Conservation (phyloP, 2,888 invertebrate species). For the Drosophila parthenogenetica region DNA sequence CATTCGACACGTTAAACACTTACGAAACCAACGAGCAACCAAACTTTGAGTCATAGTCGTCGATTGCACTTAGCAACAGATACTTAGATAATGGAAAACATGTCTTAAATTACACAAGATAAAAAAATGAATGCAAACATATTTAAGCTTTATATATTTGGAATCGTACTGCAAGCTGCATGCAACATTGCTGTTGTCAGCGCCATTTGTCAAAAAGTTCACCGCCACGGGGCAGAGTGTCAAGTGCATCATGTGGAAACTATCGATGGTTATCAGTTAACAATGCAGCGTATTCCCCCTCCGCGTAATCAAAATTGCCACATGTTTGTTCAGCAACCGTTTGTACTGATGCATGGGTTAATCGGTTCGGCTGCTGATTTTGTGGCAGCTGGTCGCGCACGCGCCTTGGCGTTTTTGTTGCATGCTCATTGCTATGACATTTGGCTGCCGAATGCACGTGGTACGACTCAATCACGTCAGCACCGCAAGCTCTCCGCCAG, state of each 20-base stretch:
- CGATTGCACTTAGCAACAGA: conserved; percentile 29
- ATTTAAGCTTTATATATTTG: neutral
- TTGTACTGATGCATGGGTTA: conserved; percentile 82
- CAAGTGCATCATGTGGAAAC: conserved; percentile 79
- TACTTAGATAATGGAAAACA: conserved; percentile 10
- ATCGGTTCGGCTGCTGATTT: conserved; percentile 83
- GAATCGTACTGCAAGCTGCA: neutral
- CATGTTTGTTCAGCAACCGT: conserved; percentile 48
- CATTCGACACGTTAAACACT: conserved; percentile 48
- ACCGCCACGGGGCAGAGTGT: conserved; percentile 69
- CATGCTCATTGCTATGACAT: conserved; percentile 82
- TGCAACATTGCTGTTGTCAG: conserved; percentile 44
- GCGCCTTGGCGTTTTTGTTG: conserved; percentile 73
- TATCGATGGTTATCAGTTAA: conserved; percentile 79
- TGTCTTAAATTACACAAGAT: conserved; percentile 25
- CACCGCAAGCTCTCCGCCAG: conserved; percentile 70
- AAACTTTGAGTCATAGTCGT: conserved; percentile 39
- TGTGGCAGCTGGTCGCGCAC: conserved; percentile 68
- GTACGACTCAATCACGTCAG: conserved; percentile 80
- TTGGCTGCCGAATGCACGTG: conserved; percentile 83
- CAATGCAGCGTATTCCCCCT: conserved; percentile 80
- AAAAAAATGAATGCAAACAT: conserved; percentile 4
- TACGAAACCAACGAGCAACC: conserved; percentile 39
- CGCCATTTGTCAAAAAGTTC: conserved; percentile 74
- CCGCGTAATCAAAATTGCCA: conserved; percentile 46